Percentiles rank a stretch among this genome's conserved stretches.
These are phyloP conservation scores for Drosophila seguyi DNA, from an alignment of 1,140 invertebrate genomes.

Conservation along the genomic window DNA sequence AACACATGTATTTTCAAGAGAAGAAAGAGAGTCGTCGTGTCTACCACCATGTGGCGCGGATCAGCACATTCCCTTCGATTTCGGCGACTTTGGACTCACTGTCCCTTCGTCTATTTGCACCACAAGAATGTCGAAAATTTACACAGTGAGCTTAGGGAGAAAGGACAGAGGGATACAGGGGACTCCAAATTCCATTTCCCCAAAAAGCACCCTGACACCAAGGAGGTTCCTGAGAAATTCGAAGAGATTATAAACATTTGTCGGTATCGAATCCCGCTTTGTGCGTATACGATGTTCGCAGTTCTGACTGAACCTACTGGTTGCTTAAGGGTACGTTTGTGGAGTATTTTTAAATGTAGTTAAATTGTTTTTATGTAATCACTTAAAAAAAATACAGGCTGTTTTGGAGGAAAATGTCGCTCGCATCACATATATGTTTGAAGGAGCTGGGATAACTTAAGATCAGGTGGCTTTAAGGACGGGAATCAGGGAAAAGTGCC, in stretches of 20 bases:
- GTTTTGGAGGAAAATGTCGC: conserved; percentile 89
- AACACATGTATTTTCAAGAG: conserved; percentile 3
- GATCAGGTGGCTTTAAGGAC: no score
- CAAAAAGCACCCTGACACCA: conserved; percentile 90
- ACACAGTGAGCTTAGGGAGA: conserved; percentile 71
- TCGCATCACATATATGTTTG: conserved; percentile 87
- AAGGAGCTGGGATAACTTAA: no score
- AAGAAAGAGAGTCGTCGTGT: not conserved
- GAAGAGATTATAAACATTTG: conserved; percentile 92
- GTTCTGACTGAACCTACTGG: not conserved
- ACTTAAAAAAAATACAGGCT: conserved; percentile 84
- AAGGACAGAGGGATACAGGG: conserved; percentile 36
- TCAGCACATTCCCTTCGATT: not conserved
- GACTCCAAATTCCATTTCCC: conserved; percentile 95
- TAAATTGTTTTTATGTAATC: not conserved
- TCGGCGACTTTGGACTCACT: not conserved
- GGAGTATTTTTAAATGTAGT: not conserved
- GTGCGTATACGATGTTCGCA: no score
- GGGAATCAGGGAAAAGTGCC: conserved; percentile 89
- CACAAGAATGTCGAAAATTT: not conserved
- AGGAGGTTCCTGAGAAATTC: conserved; percentile 89
- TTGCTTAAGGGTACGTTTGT: not conserved
- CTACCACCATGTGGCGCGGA: not conserved
- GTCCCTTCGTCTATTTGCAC: conserved; percentile 6
- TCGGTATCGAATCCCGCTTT: conserved; percentile 86